Conservation (phyloP, 2,888 invertebrate genomes). For the Drepana falcataria region DNA sequence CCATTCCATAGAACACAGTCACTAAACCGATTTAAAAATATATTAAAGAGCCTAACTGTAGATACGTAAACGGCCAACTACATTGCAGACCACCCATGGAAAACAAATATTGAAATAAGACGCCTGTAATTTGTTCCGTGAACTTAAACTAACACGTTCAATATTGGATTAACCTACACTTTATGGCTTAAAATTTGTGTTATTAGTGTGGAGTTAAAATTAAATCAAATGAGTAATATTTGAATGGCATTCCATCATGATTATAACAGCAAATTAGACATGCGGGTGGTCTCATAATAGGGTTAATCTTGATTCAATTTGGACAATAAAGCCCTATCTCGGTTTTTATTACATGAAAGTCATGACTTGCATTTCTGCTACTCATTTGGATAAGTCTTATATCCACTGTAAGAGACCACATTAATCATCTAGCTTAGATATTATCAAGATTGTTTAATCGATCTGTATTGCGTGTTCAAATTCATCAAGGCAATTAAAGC, state of each 20-base stretch:
- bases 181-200: conserved; percentile 14
- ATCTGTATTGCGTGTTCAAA: too few species aligned
- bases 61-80: conserved; percentile 1
- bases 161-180: conserved; percentile 21
- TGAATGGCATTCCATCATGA: neutral
- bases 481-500: too few species aligned
- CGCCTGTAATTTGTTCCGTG: conserved; percentile 14
- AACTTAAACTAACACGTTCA: conserved; percentile 17
- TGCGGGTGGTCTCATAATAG: conserved; percentile 60
- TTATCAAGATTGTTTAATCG: neutral
- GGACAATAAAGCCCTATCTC: conserved; percentile 34
- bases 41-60: neutral
- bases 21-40: neutral
- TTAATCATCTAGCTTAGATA: neutral
- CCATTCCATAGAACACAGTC: conserved; percentile 2
- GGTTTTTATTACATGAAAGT: conserved; percentile 16
- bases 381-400: neutral
- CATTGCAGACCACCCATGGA: conserved; percentile 35
- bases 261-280: conserved; percentile 33
- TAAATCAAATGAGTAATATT: conserved; percentile 10
- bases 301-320: conserved; percentile 55
- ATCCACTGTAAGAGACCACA: neutral
- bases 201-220: conserved; percentile 31
- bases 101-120: conserved; percentile 21
- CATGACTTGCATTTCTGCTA: conserved; percentile 23